Evolutionary conservation across 92 coral and sea anemone genomes (phyloP), one percentile per base, ranked within the genome.

Genomic region (Porites evermanni): DNA sequence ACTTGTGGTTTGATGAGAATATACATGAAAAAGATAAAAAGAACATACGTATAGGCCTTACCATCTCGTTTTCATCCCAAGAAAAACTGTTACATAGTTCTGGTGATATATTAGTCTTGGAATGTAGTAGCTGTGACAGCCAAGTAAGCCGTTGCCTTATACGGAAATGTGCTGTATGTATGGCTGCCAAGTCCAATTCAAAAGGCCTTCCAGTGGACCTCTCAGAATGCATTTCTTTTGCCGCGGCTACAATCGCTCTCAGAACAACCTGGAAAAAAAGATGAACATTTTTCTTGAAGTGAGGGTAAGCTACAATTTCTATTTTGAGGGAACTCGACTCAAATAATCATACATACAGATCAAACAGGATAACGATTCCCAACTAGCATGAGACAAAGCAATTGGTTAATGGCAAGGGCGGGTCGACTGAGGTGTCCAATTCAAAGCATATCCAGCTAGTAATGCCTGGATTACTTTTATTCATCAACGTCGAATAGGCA

Each of bases 11-110:
- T 4, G 47, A 3, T 38, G 47, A 38, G 47, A 38, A 38, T 3
- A 4, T 4, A 38, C 47, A 38, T 38, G 47, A 38, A 38, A 4
- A 38, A 3, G 47, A 38, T 38, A 4, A 38, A 38, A 38, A 38
- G 0, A 4, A 38, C 47, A 38, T 38, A 38, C 47, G 47, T 38
- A 0, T 38, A 38, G 47, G 53, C 7, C 90, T 67, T 63, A 93
- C 96, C 96, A 93, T 88, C 66, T 91, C 90, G 58, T 70, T 83
- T 77, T 91, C 92, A 66, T 88, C 88, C 58, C 87, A 87, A 2
- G 91, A 71, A 78, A 93, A 82, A 10, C 18, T 56, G 1, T 68
- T 66, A 10, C 74, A 47, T 59, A 93, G 87, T 5, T 79, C 80
- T 12, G 71, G 75, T 10, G 86, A 90, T 24, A 91, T 83, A 20